Evolutionary conservation across 2,113 vertebrate species (phyloP).

Genomic region (Xerus inauris): DNA sequence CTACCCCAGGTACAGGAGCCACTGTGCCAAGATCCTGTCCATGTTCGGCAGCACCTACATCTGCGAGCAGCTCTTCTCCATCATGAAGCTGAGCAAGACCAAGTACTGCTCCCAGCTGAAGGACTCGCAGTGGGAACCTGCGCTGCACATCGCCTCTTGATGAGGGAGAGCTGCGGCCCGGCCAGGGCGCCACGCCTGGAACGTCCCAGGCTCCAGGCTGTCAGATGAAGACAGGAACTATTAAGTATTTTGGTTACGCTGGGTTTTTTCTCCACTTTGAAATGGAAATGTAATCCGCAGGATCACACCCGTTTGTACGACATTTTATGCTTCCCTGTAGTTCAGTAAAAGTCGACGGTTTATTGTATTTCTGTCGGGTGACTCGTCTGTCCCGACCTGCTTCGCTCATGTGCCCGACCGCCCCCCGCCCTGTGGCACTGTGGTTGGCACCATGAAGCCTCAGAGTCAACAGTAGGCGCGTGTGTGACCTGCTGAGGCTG

Average conservation of each 20-base stretch:
- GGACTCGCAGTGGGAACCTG: conserved; percentile 49
- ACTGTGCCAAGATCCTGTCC: conserved; percentile 74
- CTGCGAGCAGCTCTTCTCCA: conserved; percentile 80
- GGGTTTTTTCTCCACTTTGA: not conserved
- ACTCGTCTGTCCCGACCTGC: not conserved
- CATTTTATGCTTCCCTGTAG: not conserved
- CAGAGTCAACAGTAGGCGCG: not conserved
- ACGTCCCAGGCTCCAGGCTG: not conserved
- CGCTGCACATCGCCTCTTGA: not conserved
- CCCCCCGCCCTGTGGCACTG: fast-evolving
- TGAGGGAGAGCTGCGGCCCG: fast-evolving
- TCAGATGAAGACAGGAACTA: not conserved
- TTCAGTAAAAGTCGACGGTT: conserved; percentile 45
- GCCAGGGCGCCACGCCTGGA: fast-evolving
- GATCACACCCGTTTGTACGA: not conserved
- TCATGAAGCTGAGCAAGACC: conserved; percentile 78
- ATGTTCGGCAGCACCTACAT: conserved; percentile 80
- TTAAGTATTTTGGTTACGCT: not conserved
- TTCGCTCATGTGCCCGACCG: not conserved
- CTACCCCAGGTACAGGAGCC: conserved; percentile 58
- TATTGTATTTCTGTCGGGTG: not conserved
- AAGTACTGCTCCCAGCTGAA: conserved; percentile 34
- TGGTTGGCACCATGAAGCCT: not conserved
- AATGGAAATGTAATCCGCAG: not conserved
- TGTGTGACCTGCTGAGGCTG: not conserved